Evolutionary conservation across 2,797 vertebrate species (phyloP), one percentile per base, ranked within the genome.

Genomic region (Caiman crocodilus): DNA sequence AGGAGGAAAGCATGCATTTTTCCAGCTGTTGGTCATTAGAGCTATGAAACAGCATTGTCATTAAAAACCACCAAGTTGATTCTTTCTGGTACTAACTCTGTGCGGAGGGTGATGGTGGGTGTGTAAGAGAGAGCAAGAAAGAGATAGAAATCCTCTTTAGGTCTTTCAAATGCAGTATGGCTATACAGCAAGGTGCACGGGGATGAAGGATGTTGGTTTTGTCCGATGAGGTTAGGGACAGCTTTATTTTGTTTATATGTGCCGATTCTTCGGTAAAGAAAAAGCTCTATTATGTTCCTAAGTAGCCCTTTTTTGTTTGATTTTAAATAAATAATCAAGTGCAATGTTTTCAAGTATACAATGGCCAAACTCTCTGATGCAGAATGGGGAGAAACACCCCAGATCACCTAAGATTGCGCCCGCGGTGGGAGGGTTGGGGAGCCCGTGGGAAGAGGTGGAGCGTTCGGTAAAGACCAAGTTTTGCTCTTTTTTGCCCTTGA

Each of bases 11-110:
- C 71, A 30, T 82, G 18, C 65, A 56, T 95, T 95, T 92, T 93
- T 50, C 32, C 86, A 85, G 82, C 76, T 96, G 93, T 90, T 90
- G 82, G 86, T 79, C 94, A 89, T 85, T 85, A 94, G 58, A 90
- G 81, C 25, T 32, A 57, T 5, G 58, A 94, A 94, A 90, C 76
- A 80, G 63, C 65, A 81, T 91, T 95, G 94, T 93, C 91, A 86
- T 94, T 91, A 79, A 89, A 87, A 97, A 84, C 85, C 93, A 94
- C 88, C 6, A 20, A 92, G 76, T 4, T 81, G 30, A 55, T 82
- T 74, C 74, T 91, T 42, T 86, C 58, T 79, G 42, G 42, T 57
- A 58, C 2, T 0, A 30, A 64, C 89, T 76, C 0, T 6, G 20
- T n/a, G 77, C 85, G 76, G 93, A 85, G 69, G 42, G 63, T 10